Evolutionary conservation across 2,797 vertebrate genomes (phyloP), one percentile per base, ranked within the genome.

Genomic region (Parotocinclus haroldoi): DNA sequence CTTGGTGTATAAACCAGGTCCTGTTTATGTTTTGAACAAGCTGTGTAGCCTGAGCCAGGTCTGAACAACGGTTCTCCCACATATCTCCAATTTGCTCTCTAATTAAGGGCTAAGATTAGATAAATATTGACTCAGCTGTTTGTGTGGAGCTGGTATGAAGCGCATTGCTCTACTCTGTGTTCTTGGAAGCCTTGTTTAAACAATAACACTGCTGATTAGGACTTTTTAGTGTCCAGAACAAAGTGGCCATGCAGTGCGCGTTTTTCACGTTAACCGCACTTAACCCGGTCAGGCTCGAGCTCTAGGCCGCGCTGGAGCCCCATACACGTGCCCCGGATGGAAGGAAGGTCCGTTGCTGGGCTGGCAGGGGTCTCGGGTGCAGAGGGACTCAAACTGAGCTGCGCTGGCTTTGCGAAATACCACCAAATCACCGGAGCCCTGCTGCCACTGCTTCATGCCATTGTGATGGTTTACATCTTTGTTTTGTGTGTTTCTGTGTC

Each of bases 401-500:
- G 27, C 2, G 27, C 27, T 27, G 27, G 27, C 2, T 5, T 27
- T 2, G 27, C 5, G 27, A 27, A 27, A 5, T 27, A 5, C 27
- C n/a, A n/a, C n/a, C n/a, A n/a, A n/a, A n/a, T n/a, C n/a, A n/a
- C n/a, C n/a, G n/a, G n/a, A n/a, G n/a, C n/a, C n/a, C n/a, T n/a
- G n/a, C n/a, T n/a, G n/a, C n/a, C 27, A 5, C 27, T 27, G 27
- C 27, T 27, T 27, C 2, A n/a, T 52, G 46, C 17, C 14, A 16
- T 9, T 17, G 11, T 57, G 27, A 16, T 27, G 13, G 5, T 19
- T 19, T 4, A 36, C 16, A 17, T 65, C 18, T 46, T 13, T 40
- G 11, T 71, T 66, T 1, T 71, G 27, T 65, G 19, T 75, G 19
- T 66, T 3, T 57, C 14, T 69, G 59, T 68, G 59, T 63, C 27